phyloP scores from a whole-genome alignment of 2,797 vertebrate genomes.

The Gymnothorax reevesii region DNA sequence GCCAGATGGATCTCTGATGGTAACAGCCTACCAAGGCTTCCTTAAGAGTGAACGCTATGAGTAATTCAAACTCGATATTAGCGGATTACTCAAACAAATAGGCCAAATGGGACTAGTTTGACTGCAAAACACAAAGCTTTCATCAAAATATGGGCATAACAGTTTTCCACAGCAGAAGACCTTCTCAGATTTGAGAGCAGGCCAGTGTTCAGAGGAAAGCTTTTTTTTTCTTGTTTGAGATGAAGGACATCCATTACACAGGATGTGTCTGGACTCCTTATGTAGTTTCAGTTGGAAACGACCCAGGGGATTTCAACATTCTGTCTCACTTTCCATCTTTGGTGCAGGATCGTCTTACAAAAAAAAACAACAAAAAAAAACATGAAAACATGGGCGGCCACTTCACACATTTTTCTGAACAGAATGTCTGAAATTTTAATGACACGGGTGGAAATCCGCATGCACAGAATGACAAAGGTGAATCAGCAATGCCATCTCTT shows the following conservation, averaged over 20 bases:
- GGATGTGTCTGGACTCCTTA: not conserved
- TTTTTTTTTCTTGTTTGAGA: not conserved
- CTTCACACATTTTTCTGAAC: no score
- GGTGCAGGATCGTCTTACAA: not conserved
- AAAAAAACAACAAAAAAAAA: no score
- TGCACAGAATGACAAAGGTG: not conserved
- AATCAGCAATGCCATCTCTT: not conserved
- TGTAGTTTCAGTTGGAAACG: not conserved
- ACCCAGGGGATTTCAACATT: not conserved
- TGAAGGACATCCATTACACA: not conserved
- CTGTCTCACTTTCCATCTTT: not conserved
- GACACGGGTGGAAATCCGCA: no score
- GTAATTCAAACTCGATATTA: slow-evolving; percentile 4
- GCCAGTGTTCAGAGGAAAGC: not conserved
- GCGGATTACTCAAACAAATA: not conserved
- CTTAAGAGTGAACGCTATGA: not conserved
- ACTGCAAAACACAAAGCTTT: not conserved
- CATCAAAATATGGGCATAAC: not conserved
- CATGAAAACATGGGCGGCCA: no score
- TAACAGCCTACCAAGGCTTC: not conserved
- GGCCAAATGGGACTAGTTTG: not conserved
- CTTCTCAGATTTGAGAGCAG: not conserved
- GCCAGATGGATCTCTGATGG: not conserved
- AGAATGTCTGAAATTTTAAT: no score
- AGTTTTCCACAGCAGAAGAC: not conserved